These are phyloP conservation scores for Tragelaphus scriptus DNA, from an alignment of 2,113 vertebrate genomes.

Conservation along the genomic window DNA sequence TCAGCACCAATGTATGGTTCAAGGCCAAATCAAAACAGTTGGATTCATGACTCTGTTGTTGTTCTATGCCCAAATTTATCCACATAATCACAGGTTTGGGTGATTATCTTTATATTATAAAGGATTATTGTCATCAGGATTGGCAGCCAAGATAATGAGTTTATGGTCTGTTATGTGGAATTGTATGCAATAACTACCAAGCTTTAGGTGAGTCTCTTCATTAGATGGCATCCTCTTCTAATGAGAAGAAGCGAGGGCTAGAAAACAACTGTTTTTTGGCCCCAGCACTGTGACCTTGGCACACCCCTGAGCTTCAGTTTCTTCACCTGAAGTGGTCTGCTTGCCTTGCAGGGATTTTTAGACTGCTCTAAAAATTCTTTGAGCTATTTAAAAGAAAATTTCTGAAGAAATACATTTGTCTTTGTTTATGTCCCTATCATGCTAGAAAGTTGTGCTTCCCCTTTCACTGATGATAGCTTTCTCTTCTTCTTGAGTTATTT, in stretches of 20 bases:
- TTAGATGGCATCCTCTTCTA: neutral
- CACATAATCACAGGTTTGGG: neutral
- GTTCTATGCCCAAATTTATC: neutral
- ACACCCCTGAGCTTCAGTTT: neutral
- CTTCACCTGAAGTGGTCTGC: neutral
- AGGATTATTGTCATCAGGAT: neutral
- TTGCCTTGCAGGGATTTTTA: neutral
- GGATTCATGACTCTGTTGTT: neutral
- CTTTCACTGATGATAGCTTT: neutral
- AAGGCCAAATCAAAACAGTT: neutral
- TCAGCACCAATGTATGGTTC: neutral
- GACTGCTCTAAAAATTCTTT: neutral
- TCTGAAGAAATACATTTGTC: neutral
- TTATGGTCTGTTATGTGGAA: neutral
- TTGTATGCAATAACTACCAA: neutral
- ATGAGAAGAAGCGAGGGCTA: neutral
- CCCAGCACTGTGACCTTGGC: neutral
- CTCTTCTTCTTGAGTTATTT: neutral
- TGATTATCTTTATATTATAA: neutral
- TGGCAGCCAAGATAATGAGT: neutral
- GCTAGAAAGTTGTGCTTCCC: neutral
- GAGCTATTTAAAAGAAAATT: neutral
- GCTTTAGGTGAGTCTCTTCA: neutral
- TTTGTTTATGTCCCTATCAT: neutral
- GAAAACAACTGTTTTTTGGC: neutral